Evolutionary conservation across 2,888 invertebrate genomes (phyloP).

Genomic region (Pachycephus smyrnensis): DNA sequence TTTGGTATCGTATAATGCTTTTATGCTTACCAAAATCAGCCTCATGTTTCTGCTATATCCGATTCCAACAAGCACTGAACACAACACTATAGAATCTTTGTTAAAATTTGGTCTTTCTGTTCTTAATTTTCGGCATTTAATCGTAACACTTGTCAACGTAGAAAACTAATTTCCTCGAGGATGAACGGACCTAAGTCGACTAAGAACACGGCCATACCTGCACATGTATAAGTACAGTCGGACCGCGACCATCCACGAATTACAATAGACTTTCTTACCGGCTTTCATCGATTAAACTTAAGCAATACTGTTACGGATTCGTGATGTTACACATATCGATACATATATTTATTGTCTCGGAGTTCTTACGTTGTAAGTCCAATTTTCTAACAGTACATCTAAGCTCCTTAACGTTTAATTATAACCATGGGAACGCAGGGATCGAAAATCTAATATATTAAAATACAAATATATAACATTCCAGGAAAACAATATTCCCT

Average conservation of each 20-base stretch:
- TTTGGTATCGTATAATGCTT: not conserved
- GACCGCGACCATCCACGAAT: conserved; percentile 65
- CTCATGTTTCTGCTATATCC: conserved; percentile 42
- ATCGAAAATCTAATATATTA: no score
- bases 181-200: conserved; percentile 55
- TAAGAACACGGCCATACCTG: conserved; percentile 60
- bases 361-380: not conserved
- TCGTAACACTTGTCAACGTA: conserved; percentile 27
- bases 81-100: conserved; percentile 32
- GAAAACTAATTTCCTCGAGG: conserved; percentile 32
- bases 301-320: conserved; percentile 63
- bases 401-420: not conserved
- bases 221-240: conserved; percentile 67
- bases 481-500: no score
- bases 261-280: conserved; percentile 67
- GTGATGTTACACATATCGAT: conserved; percentile 56
- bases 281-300: conserved; percentile 65
- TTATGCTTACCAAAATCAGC: conserved; percentile 43
- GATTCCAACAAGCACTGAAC: conserved; percentile 38
- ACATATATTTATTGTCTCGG: conserved; percentile 19
- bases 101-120: conserved; percentile 2
- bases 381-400: not conserved
- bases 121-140: conserved; percentile 33
- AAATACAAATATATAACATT: no score
- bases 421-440: no score